These are phyloP conservation scores for Thereuonema tuberculata DNA, from an alignment of 1,140 invertebrate species.

Conservation along the genomic window DNA sequence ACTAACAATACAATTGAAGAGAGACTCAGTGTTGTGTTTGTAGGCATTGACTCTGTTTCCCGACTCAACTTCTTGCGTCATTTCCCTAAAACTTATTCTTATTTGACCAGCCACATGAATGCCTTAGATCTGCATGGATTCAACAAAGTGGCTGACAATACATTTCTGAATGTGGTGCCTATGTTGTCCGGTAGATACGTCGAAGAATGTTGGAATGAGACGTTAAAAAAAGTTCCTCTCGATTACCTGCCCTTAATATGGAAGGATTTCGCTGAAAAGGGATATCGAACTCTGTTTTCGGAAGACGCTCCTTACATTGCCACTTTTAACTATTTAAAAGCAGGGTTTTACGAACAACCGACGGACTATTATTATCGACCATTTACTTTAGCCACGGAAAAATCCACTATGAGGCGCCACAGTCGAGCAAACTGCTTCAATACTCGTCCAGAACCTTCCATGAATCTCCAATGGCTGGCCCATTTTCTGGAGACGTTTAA, in stretches of 20 bases:
- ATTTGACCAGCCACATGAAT: conserved; percentile 29
- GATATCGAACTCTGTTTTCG: conserved; percentile 63
- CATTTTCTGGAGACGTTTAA: neutral
- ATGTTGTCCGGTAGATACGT: conserved; percentile 39
- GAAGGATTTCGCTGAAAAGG: conserved; percentile 33
- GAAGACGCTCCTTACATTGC: conserved; percentile 61
- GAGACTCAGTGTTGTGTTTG: conserved; percentile 42
- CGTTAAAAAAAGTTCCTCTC: conserved; percentile 29
- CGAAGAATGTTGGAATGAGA: conserved; percentile 6
- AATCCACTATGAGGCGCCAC: neutral
- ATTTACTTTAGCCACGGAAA: conserved; percentile 35
- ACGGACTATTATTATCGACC: conserved; percentile 69
- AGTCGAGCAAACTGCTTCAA: neutral
- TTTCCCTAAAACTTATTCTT: conserved; percentile 53
- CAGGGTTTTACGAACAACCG: conserved; percentile 59
- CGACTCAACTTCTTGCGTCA: conserved; percentile 67
- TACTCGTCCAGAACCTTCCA: neutral
- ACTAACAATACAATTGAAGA: neutral
- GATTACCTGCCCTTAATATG: conserved; percentile 21
- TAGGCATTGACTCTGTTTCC: conserved; percentile 78
- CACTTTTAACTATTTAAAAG: conserved; percentile 65
- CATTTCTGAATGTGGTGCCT: conserved; percentile 64
- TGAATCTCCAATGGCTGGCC: neutral
- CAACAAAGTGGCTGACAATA: conserved; percentile 70
- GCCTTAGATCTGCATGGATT: conserved; percentile 48